Base-by-base conservation (phyloP, 2,888 invertebrate genomes). In the Rhaphigaster nebulosa region DNA sequence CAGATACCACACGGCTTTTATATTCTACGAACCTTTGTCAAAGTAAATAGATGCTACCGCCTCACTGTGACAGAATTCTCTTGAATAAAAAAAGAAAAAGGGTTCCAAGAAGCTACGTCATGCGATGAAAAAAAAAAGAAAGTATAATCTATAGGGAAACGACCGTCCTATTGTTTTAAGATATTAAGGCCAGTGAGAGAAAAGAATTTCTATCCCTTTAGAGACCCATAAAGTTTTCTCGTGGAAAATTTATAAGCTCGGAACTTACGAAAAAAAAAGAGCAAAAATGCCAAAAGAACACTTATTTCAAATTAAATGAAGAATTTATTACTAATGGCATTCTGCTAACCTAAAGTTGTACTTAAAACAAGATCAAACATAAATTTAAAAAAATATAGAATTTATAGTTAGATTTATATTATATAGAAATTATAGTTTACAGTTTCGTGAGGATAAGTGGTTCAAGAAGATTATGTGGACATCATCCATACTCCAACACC, bases 11-110 rank as follows among this genome's bases (percentile, higher is more conserved):
- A 23, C 70, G 18, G 29, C 70, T 10, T 76, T 76, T 76, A 76
- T 76, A 76, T 76, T 76, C 70, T 20, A 10, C 13, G 38, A 38
- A 76, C 70, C 70, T 38, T 76, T 76, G 70, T 76, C 70, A 76
- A 76, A 38, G 38, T 6, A 76, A 76, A 76, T 76, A 8, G 70
- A 76, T 38, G 70, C 70, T 76, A 76, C 34, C 70, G 18, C 1
- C 29, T 29, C 65, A 18, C 65, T 18, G 65, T 8, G 6, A 12
- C 34, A 20, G 38, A 8, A 20, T 18, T 20, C 38, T 38, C 38
- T 34, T 38, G 70, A 12, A 23, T 38, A 76, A 76, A 38, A 76
- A 76, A 76, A 1, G 65, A 18, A 34, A 29, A 65, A 34, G 60
- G 60, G 15, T 38, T 76, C 70, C 70, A 34, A 76, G 70, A 76